phyloP scores from a whole-genome alignment of 2,888 invertebrate species.

The Bimastos eiseni region DNA sequence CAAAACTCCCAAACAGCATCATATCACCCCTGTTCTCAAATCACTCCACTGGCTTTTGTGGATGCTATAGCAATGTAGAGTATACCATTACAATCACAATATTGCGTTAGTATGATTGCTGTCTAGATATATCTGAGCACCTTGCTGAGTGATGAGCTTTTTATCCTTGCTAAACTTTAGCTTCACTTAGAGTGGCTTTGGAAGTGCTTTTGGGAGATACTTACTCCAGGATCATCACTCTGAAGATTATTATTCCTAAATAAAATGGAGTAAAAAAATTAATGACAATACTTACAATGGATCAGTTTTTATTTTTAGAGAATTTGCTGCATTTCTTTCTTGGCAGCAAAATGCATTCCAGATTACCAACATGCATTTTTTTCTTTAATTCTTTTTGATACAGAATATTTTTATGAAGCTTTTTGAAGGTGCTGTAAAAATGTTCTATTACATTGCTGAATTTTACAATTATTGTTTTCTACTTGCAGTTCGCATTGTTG shows the following conservation, averaged over 20 bases:
- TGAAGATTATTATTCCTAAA: neutral
- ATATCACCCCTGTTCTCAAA: too few species aligned
- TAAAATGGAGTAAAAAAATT: neutral
- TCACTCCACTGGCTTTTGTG: too few species aligned
- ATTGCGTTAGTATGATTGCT: neutral
- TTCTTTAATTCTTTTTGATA: neutral
- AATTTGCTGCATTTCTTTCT: too few species aligned
- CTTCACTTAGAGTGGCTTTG: neutral
- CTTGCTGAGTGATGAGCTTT: neutral
- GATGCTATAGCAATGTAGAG: too few species aligned
- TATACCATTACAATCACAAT: too few species aligned
- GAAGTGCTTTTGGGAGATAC: neutral
- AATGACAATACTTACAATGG: neutral
- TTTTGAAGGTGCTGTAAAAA: neutral
- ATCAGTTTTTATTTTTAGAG: too few species aligned
- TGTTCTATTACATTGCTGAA: neutral
- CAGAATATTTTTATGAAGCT: neutral
- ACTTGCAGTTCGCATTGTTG: constrained; percentile 70
- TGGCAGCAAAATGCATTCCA: neutral
- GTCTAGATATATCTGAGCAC: neutral
- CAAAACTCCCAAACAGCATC: too few species aligned
- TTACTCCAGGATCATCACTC: neutral
- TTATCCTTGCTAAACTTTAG: neutral
- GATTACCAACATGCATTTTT: neutral
- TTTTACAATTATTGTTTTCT: neutral